Conservation (phyloP, 2,888 invertebrate species). For the Ganaspis brasiliensis region DNA sequence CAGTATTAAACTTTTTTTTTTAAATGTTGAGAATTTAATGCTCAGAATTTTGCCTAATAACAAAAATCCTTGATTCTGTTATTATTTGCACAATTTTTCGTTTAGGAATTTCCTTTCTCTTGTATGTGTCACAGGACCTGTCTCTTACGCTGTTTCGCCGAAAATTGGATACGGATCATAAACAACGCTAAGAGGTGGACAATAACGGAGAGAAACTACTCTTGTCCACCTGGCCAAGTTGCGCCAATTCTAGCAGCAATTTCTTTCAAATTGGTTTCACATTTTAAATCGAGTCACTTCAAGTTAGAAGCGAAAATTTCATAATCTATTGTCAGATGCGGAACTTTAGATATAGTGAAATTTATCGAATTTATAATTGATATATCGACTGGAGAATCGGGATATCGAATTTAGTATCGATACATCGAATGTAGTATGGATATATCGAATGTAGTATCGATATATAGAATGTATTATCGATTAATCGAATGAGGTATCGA, state of each 20-base stretch:
- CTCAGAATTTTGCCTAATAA: too few species aligned
- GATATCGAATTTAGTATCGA: too few species aligned
- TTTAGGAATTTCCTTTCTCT: neutral
- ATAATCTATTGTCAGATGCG: neutral
- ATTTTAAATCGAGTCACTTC: neutral
- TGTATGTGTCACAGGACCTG: neutral
- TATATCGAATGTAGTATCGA: too few species aligned
- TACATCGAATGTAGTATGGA: too few species aligned
- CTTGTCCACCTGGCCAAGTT: neutral
- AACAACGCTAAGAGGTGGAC: conserved; percentile 17
- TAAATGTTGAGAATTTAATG: too few species aligned
- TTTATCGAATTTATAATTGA: too few species aligned
- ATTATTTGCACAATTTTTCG: neutral
- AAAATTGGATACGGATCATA: conserved; percentile 51
- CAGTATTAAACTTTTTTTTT: too few species aligned
- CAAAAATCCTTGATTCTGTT: too few species aligned
- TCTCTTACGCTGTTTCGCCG: conserved; percentile 26
- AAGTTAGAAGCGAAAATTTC: too few species aligned
- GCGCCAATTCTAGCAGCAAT: neutral
- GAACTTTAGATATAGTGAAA: neutral
- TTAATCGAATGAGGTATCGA: too few species aligned
- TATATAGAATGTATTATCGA: too few species aligned
- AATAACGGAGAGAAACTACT: neutral
- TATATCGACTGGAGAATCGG: too few species aligned
- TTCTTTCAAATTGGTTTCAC: neutral